A percentile compares a stretch with the other conserved stretches of the same genome.
Evolutionary conservation across 2,888 invertebrate species (phyloP).

Genomic region (Frankliniella intonsa): DNA sequence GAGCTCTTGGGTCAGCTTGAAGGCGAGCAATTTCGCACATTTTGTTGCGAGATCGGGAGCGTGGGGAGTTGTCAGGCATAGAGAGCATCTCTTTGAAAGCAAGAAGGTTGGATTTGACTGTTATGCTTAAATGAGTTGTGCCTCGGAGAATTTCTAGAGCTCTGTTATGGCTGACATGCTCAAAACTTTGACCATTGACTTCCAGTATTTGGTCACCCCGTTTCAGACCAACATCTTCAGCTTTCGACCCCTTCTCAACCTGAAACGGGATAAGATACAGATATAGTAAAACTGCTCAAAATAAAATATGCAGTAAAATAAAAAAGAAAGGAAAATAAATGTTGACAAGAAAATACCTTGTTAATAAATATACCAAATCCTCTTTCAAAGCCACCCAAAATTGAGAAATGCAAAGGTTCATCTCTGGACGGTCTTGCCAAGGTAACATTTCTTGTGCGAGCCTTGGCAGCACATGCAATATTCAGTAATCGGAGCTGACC

Average conservation of each 20-base stretch:
- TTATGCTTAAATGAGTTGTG: conserved; percentile 92
- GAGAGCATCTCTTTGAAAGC: conserved; percentile 66
- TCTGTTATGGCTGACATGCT: conserved; percentile 83
- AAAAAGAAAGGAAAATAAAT: conserved; percentile 10
- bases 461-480: conserved; percentile 96
- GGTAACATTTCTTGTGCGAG: conserved; percentile 84
- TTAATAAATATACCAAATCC: conserved; percentile 92
- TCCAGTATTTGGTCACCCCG: conserved; percentile 96
- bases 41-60: conserved; percentile 58
- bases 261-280: conserved; percentile 35
- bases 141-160: conserved; percentile 90
- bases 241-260: conserved; percentile 88
- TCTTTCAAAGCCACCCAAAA: conserved; percentile 88
- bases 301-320: not conserved
- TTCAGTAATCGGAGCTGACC: conserved; percentile 72
- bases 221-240: conserved; percentile 92
- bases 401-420: conserved; percentile 87
- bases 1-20: conserved; percentile 61
- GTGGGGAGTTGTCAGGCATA: conserved; percentile 75
- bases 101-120: conserved; percentile 93
- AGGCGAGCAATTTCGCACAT: conserved; percentile 49
- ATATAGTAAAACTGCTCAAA: conserved; percentile 28
- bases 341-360: conserved; percentile 50
- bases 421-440: conserved; percentile 88
- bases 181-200: conserved; percentile 95